phyloP scores from a whole-genome alignment of 64 coral and sea anemone genomes.

The Acropora tenuis region DNA sequence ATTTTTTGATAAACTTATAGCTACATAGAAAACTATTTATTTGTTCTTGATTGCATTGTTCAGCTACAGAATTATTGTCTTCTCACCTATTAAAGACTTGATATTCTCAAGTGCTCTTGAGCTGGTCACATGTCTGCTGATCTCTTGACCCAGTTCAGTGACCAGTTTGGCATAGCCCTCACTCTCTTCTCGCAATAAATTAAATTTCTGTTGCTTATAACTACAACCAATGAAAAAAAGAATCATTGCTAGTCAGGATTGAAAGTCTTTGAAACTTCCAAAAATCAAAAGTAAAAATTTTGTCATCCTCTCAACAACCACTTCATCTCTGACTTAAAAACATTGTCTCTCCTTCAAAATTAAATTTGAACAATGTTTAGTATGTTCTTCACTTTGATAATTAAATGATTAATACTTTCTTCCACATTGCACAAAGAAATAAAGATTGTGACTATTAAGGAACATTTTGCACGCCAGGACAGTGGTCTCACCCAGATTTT shows the following conservation, averaged over 20 bases:
- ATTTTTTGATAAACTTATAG: too few species aligned
- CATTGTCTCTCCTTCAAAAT: neutral
- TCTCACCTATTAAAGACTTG: conserved; percentile 96
- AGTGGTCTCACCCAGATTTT: too few species aligned
- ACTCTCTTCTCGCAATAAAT: conserved; percentile 91
- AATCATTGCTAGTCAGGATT: neutral
- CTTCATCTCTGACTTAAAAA: neutral
- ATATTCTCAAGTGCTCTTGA: conserved; percentile 87
- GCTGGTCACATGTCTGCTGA: conserved; percentile 73
- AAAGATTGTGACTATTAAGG: too few species aligned
- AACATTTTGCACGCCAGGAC: too few species aligned
- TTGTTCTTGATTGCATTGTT: too few species aligned
- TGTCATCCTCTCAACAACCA: too few species aligned
- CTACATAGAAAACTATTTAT: too few species aligned
- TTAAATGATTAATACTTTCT: too few species aligned
- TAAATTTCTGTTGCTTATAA: conserved; percentile 99
- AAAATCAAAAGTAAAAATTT: too few species aligned
- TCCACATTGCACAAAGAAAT: too few species aligned
- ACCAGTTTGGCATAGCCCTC: conserved; percentile 97
- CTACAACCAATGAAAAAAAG: conserved; percentile 9
- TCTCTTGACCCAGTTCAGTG: conserved; percentile 85
- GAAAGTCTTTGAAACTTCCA: too few species aligned
- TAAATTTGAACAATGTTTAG: neutral
- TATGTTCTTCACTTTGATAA: too few species aligned
- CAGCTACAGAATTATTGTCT: neutral